A percentile compares a stretch with the other conserved stretches of the same genome.
Evolutionary conservation across 2,888 invertebrate genomes (phyloP).

Genomic region (Chrysotoxum bicinctum): DNA sequence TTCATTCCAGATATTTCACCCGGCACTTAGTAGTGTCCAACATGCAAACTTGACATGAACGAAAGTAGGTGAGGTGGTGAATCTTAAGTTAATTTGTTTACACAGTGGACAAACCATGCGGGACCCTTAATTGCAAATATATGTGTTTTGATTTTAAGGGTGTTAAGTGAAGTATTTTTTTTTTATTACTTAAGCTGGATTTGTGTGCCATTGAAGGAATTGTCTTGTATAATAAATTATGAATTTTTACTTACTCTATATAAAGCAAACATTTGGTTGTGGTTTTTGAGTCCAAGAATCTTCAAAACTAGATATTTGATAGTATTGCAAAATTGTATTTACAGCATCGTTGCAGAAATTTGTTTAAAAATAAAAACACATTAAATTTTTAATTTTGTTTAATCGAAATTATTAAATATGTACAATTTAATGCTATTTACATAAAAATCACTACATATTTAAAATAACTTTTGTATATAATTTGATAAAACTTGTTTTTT

Average conservation of each 20-base stretch:
- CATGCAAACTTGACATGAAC: too few species aligned
- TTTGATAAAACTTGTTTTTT: background rate
- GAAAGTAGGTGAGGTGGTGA: too few species aligned
- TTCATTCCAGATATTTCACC: too few species aligned
- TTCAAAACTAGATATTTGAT: background rate
- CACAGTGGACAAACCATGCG: too few species aligned
- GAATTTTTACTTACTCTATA: slow-evolving; percentile 33
- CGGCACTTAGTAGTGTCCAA: too few species aligned
- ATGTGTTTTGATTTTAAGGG: background rate
- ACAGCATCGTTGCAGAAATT: slow-evolving; percentile 36
- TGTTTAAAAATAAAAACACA: slow-evolving; percentile 3
- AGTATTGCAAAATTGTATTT: slow-evolving; percentile 41
- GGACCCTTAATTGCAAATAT: background rate
- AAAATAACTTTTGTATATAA: background rate
- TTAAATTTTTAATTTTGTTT: background rate
- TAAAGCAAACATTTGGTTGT: too few species aligned
- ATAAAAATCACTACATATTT: background rate
- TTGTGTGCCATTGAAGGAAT: background rate
- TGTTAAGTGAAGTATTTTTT: background rate
- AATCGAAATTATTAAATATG: background rate
- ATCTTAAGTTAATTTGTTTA: too few species aligned
- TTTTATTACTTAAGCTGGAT: background rate
- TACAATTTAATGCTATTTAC: background rate
- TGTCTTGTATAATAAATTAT: background rate
- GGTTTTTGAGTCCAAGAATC: slow-evolving; percentile 8